Evolutionary conservation across 2,888 invertebrate genomes (phyloP).

Genomic region (Pilophorus perplexus): DNA sequence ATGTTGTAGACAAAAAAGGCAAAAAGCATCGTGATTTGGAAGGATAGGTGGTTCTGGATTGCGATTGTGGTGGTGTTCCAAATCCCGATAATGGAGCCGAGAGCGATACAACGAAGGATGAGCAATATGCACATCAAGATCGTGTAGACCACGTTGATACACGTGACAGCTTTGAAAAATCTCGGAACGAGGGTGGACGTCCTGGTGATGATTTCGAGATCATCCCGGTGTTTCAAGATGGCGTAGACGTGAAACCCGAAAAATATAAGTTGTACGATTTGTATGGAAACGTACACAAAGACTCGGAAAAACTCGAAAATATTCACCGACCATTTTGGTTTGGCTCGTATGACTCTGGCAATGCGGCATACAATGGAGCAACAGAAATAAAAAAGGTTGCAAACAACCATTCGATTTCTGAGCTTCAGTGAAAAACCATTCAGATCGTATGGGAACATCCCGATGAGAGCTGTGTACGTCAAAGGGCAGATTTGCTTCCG

Average conservation of each 20-base stretch:
- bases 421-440: not conserved
- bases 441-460: not conserved
- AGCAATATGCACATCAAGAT: not conserved
- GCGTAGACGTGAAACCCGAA: not conserved
- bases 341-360: not conserved
- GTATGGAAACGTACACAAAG: not conserved
- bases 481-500: not conserved
- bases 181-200: not conserved
- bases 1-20: not conserved
- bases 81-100: too few relatives aligned
- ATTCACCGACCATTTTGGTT: not conserved
- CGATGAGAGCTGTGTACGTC: not conserved
- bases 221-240: not conserved
- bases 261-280: not conserved
- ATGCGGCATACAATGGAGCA: not conserved
- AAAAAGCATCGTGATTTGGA: conserved; percentile 1
- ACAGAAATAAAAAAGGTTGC: not conserved
- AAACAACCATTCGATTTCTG: not conserved
- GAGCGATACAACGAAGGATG: too few relatives aligned
- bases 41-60: not conserved
- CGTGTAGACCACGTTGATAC: not conserved
- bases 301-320: not conserved
- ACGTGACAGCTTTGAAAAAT: not conserved
- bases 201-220: too few relatives aligned
- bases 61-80: not conserved